phyloP scores from a whole-genome alignment of 2,113 vertebrate species.

The Eptatretus burgeri region DNA sequence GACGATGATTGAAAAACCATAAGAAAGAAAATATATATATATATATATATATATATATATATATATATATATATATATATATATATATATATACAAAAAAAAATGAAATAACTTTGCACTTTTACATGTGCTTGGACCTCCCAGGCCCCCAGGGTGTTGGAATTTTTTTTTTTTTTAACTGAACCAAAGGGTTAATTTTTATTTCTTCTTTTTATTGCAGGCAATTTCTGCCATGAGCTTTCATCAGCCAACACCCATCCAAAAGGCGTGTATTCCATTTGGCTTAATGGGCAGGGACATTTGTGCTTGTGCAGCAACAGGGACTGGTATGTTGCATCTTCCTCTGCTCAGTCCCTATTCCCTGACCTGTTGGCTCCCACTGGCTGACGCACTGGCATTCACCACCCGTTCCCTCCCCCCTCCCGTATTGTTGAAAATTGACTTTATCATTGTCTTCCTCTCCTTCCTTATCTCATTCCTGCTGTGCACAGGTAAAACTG shows the following conservation, averaged over 20 bases:
- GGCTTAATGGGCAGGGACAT: conserved; percentile 71
- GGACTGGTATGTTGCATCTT: conserved; percentile 31
- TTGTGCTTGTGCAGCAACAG: conserved; percentile 82
- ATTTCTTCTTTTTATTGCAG: conserved; percentile 16
- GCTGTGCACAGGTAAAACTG: conserved; percentile 43
- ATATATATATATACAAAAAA: background rate
- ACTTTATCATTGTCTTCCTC: background rate
- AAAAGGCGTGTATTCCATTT: conserved; percentile 77
- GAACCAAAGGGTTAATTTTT: background rate
- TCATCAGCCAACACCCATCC: conserved; percentile 67
- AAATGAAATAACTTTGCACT: too few species aligned
- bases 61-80: background rate
- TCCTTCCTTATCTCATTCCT: background rate
- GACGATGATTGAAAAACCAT: background rate
- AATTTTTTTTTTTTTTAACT: background rate
- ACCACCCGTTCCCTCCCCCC: too few species aligned
- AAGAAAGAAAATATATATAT: background rate
- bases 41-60: background rate
- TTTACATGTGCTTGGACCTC: too few species aligned
- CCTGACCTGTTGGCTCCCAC: background rate
- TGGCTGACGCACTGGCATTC: too few species aligned
- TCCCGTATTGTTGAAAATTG: too few species aligned
- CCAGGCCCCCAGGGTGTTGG: too few species aligned
- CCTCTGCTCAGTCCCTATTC: background rate
- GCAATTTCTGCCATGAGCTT: conserved; percentile 61